A percentile compares a stretch with the other conserved stretches of the same genome.
Evolutionary conservation across 2,888 invertebrate species (phyloP).

Genomic region (Alitta virens): DNA sequence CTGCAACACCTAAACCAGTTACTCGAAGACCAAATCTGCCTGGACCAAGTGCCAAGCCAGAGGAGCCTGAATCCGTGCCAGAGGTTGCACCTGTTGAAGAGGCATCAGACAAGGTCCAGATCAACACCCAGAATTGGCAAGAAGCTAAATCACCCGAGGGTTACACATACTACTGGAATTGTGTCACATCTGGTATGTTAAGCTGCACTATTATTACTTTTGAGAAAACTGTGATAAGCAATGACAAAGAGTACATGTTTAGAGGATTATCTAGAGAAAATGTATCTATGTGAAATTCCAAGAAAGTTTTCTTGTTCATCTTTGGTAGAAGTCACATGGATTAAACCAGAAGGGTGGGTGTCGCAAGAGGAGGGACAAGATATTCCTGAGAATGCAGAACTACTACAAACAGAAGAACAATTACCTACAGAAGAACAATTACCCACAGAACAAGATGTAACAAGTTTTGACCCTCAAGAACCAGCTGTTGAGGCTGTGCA

Average conservation of each 20-base stretch:
- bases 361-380: neutral
- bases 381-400: neutral
- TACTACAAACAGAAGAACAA: neutral
- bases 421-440: neutral
- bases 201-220: no score
- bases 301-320: no score
- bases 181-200: constrained; percentile 61
- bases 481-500: no score
- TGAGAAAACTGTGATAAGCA: no score
- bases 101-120: neutral
- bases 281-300: no score
- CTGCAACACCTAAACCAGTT: no score
- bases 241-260: neutral
- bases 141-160: constrained; percentile 77
- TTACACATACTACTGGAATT: constrained; percentile 82
- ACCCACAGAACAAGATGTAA: neutral
- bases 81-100: no score
- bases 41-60: neutral
- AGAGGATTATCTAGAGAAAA: neutral
- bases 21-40: neutral
- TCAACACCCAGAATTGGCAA: constrained; percentile 65
- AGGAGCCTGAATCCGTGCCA: no score
- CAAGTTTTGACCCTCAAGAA: no score
- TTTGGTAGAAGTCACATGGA: neutral
- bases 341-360: neutral